Evolutionary conservation across 2,888 invertebrate genomes (phyloP), one percentile per base, ranked within the genome.

Genomic region (Hirtodrosophila trivittata): DNA sequence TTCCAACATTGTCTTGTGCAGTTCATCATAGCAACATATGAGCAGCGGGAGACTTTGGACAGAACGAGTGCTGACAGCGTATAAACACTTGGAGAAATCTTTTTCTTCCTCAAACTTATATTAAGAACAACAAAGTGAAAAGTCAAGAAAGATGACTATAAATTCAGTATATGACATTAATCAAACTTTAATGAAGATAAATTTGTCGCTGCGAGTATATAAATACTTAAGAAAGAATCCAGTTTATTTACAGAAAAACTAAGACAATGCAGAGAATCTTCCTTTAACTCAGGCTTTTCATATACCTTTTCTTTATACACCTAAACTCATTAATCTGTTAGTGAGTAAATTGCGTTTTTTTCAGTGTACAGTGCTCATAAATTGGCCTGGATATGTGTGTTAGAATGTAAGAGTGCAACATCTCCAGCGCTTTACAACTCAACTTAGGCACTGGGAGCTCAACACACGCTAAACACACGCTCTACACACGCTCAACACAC

Each of bases 1-100:
- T 88, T 86, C 87, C 87, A 77, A 86, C 86, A 86, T 83, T 88
- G 88, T 88, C 83, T 87, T 66, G 57, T 45, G 50, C 72, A 86
- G 87, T 87, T 87, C 81, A 87, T 87, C 86, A 78, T 74, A 60
- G 71, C 69, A 54, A 62, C 65, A 70, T 71, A 57, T 65, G 64
- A 58, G 51, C 56, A 46, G 52, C 59, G 26, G 55, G 38, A 70
- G 59, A 35, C 52, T 28, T 45, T 21, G 28, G 10, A 35, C 32
- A 38, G 9, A 59, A 6, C 45, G 45, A 45, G 30, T 56, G 57
- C 60, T 64, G 63, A 65, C 71, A 77, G 50, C 58, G 66, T 63
- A 66, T 45, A 42, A 71, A 54, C 72, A 72, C 49, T 58, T 10
- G 21, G 33, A 55, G 39, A 68, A 65, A 54, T 51, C 10, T 18